Evolutionary conservation across 2,113 vertebrate genomes (phyloP).

Genomic region (Puma concolor): DNA sequence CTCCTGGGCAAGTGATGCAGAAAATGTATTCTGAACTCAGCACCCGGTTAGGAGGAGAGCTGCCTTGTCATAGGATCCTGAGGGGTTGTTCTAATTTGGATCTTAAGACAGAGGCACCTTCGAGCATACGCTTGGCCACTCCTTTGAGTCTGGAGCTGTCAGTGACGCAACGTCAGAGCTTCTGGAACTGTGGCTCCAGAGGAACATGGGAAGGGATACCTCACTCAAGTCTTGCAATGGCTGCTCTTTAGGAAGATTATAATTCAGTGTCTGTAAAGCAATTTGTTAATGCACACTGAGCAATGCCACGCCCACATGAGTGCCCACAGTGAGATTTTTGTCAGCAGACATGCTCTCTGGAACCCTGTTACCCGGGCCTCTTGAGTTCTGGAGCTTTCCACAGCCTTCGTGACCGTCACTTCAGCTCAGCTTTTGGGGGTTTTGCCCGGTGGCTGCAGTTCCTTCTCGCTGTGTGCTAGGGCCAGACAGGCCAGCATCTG

Average conservation of each 20-base stretch:
- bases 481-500: not conserved
- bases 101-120: constrained; percentile 11
- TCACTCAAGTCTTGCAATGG: not conserved
- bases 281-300: not conserved
- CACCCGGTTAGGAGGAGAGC: rapidly evolving
- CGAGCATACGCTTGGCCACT: rapidly evolving
- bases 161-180: not conserved
- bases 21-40: not conserved
- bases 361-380: not conserved
- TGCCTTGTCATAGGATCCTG: not conserved
- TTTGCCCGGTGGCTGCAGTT: not conserved
- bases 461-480: not conserved
- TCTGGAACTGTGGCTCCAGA: not conserved
- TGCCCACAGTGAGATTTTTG: not conserved
- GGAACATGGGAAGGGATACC: not conserved
- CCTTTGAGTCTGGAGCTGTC: not conserved
- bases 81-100: not conserved
- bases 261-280: not conserved
- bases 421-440: not conserved
- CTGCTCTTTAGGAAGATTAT: not conserved
- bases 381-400: not conserved
- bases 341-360: not conserved
- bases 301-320: not conserved
- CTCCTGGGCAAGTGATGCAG: not conserved
- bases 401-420: not conserved